Evolutionary conservation across 2,888 invertebrate species (phyloP), one percentile per base, ranked within the genome.

Genomic region (Willowsia nigromaculata): DNA sequence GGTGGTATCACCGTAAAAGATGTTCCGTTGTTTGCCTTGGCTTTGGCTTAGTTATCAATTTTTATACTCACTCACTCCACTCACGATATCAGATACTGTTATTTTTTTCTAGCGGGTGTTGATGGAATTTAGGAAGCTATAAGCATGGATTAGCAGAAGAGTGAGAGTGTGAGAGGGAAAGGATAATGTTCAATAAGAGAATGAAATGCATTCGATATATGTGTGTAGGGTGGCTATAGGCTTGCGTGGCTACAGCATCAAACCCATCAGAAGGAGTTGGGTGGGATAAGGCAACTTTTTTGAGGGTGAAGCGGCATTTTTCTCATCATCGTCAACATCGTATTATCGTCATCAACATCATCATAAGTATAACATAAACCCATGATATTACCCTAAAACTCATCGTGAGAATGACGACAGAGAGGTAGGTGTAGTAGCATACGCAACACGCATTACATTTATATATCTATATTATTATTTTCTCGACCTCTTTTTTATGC

Each of bases 21-120:
- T 81, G 62, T 62, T 81, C 62, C 27, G 81, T 59, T 81, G 62
- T 81, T 81, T 62, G 30, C 81, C 27, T 62, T 40, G 33, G 80
- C 80, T 81, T 59, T 74, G 74, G 71, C 71, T 74, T 74, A 85
- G 68, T 81, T 87, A 87, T 87, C 87, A 87, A 87, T 87, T 87
- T 86, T 87, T 87, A 87, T 80, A 65, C 80, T 80, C 62, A 22
- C 50, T 18, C 27, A 33, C 47, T 78, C 33, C 53, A 33, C 33
- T 56, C 53, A 53, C 56, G 53, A 22, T 78, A 53, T 78, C 53
- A 33, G 47, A 76, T 62, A 78, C 33, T 18, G 59, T 78, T n/a
- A n/a, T n/a, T n/a, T 78, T 85, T 74, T 87, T 65, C 47, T 18
- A n/a, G 47, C 27, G 56, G 87, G 87, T 87, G 87, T 87, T 87